Evolutionary conservation across 2,888 invertebrate genomes (phyloP), one percentile per base, ranked within the genome.

Genomic region (Macroteleia sp.): DNA sequence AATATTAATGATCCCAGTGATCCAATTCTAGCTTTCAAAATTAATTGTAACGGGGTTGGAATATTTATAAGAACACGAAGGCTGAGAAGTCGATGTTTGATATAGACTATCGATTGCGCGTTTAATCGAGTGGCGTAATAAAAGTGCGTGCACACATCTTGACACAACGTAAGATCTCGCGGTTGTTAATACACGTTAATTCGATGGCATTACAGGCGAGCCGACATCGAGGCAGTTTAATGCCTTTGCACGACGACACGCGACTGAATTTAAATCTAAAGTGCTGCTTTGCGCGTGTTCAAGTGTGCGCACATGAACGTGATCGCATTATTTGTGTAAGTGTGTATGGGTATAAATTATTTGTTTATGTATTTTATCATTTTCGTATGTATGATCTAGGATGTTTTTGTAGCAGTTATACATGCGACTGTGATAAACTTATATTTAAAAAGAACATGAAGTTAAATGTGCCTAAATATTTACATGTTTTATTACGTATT

Each of bases 111-210:
- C 50, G 76, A 70, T 59, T 41, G n/a, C n/a, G 57, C 32, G 34
- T 32, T 46, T 70, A 67, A 67, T 62, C 57, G 75, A 70, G 61
- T 50, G 36, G 67, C 64, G 64, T 64, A 64, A 69, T 71, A 73
- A 79, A 76, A 54, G 69, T 69, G 70, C 79, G 75, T 71, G 79
- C 70, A 66, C 67, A 71, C 57, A 52, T 67, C 70, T 54, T 46
- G 69, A 44, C 61, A 46, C 25, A 42, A 52, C 64, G 56, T 73
- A 66, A 67, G 67, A 57, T 75, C 67, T 75, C 54, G 74, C 50
- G 74, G 80, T 66, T 69, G 76, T 82, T 83, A 82, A 83, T 83
- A 76, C 76, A 82, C 82, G 81, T 81, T 81, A 81, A 81, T 83
- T 81, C 81, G 81, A 79, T 66, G 75, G 80, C 74, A 83, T 85